phyloP scores from a whole-genome alignment of 2,113 vertebrate species.

The Sclerurus mexicanus region DNA sequence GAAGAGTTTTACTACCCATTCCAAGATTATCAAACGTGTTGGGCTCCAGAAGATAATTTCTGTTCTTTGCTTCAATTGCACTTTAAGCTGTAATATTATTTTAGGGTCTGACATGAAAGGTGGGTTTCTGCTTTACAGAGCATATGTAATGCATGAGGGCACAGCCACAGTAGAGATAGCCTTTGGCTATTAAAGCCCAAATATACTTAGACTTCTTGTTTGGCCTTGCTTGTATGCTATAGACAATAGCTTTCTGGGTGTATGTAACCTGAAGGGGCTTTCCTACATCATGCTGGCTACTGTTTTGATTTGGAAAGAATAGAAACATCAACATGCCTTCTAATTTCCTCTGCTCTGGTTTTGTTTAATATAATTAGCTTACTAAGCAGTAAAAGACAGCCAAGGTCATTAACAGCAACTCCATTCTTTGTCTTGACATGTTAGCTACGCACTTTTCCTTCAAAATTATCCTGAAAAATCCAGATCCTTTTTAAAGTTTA shows the following conservation, averaged over 20 bases:
- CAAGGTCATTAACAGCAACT: slow-evolving; percentile 1
- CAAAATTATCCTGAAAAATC: background rate
- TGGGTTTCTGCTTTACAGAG: background rate
- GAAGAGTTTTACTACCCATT: background rate
- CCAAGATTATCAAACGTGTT: background rate
- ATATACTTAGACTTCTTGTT: background rate
- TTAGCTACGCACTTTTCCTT: background rate
- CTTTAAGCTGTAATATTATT: background rate
- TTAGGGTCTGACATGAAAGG: background rate
- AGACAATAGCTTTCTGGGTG: background rate
- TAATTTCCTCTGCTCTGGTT: slow-evolving; percentile 49
- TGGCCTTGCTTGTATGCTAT: background rate
- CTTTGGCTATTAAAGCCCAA: background rate
- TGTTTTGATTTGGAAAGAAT: slow-evolving; percentile 36
- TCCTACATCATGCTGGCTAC: background rate
- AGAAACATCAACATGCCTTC: slow-evolving; percentile 29
- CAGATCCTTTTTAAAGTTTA: background rate
- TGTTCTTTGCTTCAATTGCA: background rate
- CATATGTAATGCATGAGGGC: background rate
- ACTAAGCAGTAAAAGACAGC: background rate
- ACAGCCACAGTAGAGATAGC: background rate
- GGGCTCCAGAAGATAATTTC: background rate
- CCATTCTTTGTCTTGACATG: slow-evolving; percentile 25
- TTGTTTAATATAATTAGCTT: slow-evolving; percentile 19
- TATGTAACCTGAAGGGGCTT: slow-evolving; percentile 3